A percentile compares a stretch with the other conserved stretches of the same genome.
Evolutionary conservation across 2,113 vertebrate species (phyloP).

Genomic region (sheep (Ovis aries)): DNA sequence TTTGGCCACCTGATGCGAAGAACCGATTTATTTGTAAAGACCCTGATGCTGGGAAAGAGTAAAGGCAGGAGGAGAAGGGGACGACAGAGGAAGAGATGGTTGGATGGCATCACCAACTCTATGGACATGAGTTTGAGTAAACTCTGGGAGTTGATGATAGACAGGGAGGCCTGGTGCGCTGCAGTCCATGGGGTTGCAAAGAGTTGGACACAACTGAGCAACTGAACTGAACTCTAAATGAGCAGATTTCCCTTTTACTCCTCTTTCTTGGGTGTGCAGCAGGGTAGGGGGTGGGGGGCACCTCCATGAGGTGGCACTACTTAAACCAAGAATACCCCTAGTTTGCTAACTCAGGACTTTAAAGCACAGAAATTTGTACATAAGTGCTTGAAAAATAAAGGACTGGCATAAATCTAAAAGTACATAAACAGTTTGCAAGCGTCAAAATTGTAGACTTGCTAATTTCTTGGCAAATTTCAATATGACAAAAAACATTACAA

Average conservation of each 20-base stretch:
- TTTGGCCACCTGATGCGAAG: neutral
- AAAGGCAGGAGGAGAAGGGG: neutral
- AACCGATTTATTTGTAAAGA: neutral
- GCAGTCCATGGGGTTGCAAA: neutral
- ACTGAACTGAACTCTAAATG: neutral
- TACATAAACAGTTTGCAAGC: conserved; percentile 14
- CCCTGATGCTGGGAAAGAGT: neutral
- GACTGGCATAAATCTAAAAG: conserved; percentile 3
- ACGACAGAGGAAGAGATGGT: neutral
- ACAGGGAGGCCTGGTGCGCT: neutral
- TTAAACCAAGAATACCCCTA: neutral
- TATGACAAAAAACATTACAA: conserved; percentile 46
- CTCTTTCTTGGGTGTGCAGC: neutral
- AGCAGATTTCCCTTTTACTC: neutral
- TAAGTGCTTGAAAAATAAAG: conserved; percentile 28
- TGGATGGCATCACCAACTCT: neutral
- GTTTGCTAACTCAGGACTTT: conserved; percentile 19
- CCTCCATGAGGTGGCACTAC: neutral
- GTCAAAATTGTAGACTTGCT: neutral
- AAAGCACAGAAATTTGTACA: neutral
- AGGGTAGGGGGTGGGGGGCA: rapidly evolving
- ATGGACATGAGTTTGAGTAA: neutral
- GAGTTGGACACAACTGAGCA: neutral
- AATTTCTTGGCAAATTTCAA: conserved; percentile 50
- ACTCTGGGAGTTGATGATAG: neutral